Evolutionary conservation across 2,797 vertebrate species (phyloP), one percentile per base, ranked within the genome.

Genomic region (Hapalemur alaotrensis): DNA sequence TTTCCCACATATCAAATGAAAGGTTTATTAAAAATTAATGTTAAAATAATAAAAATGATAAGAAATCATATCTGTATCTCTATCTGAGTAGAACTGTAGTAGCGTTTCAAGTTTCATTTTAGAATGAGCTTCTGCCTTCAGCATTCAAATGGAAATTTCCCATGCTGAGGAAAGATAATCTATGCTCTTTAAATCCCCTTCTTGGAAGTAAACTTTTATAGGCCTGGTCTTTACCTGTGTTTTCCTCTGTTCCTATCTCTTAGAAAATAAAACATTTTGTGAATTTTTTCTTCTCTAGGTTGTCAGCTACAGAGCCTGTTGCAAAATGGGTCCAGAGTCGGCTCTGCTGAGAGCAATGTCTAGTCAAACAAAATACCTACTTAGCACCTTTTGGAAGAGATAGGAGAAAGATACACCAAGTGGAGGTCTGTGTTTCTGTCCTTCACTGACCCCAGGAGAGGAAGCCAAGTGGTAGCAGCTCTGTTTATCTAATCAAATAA

Each of bases 401-500:
- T 1, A 23, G 4, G 5, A 63, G 10, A 30, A 57, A 90, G 73
- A n/a, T 32, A 3, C 2, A 1, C 5, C 1, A n/a, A 48, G 52
- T 18, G 15, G 30, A 59, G 4, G 4, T 14, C 43, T 75, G 10
- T 43, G 11, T 32, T 54, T 32, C 32, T n/a, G 18, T 50, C 12
- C 23, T 50, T 69, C 28, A 57, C 8, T 18, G 23, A 46, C 13
- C 7, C 11, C 0, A 8, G 17, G 28, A 30, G 18, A 9, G 7
- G 7, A 63, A 75, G 65, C 4, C 12, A 57, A 43, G 2, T 14
- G 6, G 43, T 88, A 41, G 35, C 52, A 73, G 32, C 2, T 65
- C 67, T 32, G 14, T 41, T 41, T 70, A 48, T 12, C 18, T 9
- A 82, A 69, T 72, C 5, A 89, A 95, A 98, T 22, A 97, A 91